Percentiles rank a stretch among this genome's conserved stretches.
These are phyloP conservation scores for Metaphire vulgaris DNA, from an alignment of 1,140 invertebrate species.

Conservation along the genomic window DNA sequence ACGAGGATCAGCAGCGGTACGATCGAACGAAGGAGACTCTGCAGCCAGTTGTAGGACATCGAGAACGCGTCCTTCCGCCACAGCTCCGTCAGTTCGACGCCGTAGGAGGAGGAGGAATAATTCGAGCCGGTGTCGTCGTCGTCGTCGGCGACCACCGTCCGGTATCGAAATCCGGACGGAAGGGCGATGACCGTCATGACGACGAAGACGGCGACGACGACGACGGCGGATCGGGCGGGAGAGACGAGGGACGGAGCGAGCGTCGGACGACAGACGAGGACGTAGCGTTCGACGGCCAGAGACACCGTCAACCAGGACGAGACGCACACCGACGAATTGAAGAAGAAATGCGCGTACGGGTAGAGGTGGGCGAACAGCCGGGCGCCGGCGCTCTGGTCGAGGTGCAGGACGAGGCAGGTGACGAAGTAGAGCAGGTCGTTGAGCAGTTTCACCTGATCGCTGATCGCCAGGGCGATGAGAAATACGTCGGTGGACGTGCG, in stretches of 20 bases:
- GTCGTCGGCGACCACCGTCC: constrained; percentile 30
- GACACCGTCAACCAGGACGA: constrained; percentile 23
- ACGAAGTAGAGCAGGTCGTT: constrained; percentile 64
- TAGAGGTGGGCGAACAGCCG: constrained; percentile 39
- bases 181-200: constrained; percentile 39
- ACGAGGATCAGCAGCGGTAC: constrained; percentile 21
- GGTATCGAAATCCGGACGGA: constrained; percentile 45
- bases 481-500: constrained; percentile 67
- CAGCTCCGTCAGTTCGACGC: constrained; percentile 39
- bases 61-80: constrained; percentile 24
- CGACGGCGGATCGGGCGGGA: constrained; percentile 33
- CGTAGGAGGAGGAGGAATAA: too few species aligned
- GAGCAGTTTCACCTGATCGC: constrained; percentile 66
- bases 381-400: constrained; percentile 35
- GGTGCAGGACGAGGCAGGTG: constrained; percentile 54
- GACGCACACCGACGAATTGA: constrained; percentile 19
- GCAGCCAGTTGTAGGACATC: constrained; percentile 26
- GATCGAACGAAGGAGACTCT: constrained; percentile 19
- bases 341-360: constrained; percentile 40
- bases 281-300: constrained; percentile 60
- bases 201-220: constrained; percentile 35
- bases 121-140: constrained; percentile 25
- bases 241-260: constrained; percentile 79
- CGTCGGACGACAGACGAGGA: constrained; percentile 87
- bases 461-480: constrained; percentile 66